These are phyloP conservation scores for Agrilus biguttatus DNA, from an alignment of 2,888 invertebrate genomes.

Conservation along the genomic window DNA sequence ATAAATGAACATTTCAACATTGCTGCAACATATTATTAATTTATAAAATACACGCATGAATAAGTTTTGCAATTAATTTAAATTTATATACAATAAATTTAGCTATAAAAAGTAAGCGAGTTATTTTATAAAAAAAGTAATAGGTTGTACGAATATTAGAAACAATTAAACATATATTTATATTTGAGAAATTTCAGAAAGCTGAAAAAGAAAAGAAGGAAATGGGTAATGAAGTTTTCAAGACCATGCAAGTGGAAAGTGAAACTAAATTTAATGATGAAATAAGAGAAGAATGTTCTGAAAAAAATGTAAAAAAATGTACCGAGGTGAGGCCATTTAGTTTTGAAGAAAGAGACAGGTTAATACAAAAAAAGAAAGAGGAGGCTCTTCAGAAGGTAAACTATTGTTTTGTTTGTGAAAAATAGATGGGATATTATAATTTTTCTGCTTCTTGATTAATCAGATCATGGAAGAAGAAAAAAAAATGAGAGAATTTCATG, in stretches of 20 bases:
- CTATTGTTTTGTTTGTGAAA: not conserved
- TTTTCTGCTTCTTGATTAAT: constrained; percentile 1
- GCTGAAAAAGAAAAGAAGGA: too few relatives aligned
- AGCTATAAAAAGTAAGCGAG: too few relatives aligned
- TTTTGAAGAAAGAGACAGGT: constrained; percentile 51
- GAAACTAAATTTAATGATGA: too few relatives aligned
- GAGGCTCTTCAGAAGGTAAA: constrained; percentile 39
- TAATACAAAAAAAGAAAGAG: constrained; percentile 40
- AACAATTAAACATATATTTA: too few relatives aligned
- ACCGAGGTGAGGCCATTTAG: constrained; percentile 42
- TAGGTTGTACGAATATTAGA: too few relatives aligned
- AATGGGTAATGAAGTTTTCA: not conserved
- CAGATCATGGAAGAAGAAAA: constrained; percentile 41
- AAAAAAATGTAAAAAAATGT: not conserved
- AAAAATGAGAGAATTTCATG: constrained; percentile 51
- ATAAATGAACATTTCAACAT: too few relatives aligned
- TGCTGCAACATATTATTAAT: too few relatives aligned
- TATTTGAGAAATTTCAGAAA: too few relatives aligned
- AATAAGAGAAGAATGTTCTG: not conserved
- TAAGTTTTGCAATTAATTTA: too few relatives aligned
- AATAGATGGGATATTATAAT: not conserved
- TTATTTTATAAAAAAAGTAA: too few relatives aligned
- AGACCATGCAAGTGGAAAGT: not conserved
- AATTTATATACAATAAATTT: too few relatives aligned
- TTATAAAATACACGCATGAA: too few relatives aligned